Conservation (phyloP, 2,888 invertebrate genomes). For the Ophraella communa region DNA sequence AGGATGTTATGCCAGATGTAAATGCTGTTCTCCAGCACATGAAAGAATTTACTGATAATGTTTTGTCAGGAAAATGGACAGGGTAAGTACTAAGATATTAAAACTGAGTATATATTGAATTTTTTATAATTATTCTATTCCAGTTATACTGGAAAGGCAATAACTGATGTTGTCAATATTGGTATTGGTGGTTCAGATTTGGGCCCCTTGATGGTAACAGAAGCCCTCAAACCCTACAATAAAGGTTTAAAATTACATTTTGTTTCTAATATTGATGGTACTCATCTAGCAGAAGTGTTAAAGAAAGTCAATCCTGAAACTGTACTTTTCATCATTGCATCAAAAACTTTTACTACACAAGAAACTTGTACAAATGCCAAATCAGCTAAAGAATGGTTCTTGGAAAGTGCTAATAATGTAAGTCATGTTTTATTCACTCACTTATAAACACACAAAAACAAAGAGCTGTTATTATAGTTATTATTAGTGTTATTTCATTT, state of each 20-base stretch:
- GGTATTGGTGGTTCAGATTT: conserved; percentile 99
- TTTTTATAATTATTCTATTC: conserved; percentile 34
- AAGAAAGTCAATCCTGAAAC: conserved; percentile 92
- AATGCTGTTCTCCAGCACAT: conserved; percentile 92
- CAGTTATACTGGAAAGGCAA: conserved; percentile 88
- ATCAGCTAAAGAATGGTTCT: conserved; percentile 96
- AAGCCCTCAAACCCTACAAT: conserved; percentile 91
- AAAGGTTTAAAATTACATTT: conserved; percentile 90
- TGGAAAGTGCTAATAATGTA: conserved; percentile 85
- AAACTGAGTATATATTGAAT: no score
- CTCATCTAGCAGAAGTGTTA: conserved; percentile 93
- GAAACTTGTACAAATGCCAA: conserved; percentile 99
- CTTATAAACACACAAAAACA: neutral
- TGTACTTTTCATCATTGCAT: conserved; percentile 96
- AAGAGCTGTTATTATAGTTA: no score
- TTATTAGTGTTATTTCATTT: no score
- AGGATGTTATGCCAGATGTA: conserved; percentile 93
- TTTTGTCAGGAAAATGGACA: conserved; percentile 74
- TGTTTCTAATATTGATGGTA: conserved; percentile 99
- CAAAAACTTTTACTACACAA: conserved; percentile 98
- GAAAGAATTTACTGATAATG: conserved; percentile 87
- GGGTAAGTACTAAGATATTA: conserved; percentile 60
- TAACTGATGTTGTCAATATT: conserved; percentile 98
- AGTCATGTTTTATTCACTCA: conserved; percentile 50
- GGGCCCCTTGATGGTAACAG: conserved; percentile 98